These are phyloP conservation scores for Thalassoma bifasciatum DNA, from an alignment of 2,113 vertebrate genomes.

Conservation along the genomic window DNA sequence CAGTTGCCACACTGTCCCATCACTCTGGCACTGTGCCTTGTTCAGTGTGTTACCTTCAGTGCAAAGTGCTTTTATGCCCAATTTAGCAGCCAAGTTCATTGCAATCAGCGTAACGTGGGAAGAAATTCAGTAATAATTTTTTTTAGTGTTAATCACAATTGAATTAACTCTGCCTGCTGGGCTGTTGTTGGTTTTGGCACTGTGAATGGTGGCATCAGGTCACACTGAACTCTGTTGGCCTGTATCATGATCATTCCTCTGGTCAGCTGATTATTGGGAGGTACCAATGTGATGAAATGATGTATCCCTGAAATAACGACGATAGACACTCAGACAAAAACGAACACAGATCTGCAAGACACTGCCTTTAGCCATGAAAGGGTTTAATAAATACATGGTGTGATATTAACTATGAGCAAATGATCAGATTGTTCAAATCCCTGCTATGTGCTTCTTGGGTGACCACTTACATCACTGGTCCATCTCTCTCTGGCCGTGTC, in stretches of 20 bases:
- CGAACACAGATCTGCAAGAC: no score
- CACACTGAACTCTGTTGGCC: slow-evolving; percentile 19
- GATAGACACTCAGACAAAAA: no score
- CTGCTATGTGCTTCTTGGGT: no score
- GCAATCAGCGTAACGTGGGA: background rate
- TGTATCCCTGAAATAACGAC: no score
- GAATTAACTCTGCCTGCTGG: background rate
- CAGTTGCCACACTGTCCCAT: background rate
- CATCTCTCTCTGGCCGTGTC: no score
- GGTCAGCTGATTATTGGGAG: slow-evolving; percentile 20
- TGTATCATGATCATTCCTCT: slow-evolving; percentile 1
- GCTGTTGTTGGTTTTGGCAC: background rate
- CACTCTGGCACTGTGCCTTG: background rate
- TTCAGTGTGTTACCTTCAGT: background rate
- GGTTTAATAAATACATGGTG: no score
- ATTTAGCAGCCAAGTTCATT: background rate
- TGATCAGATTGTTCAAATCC: no score
- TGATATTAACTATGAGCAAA: no score
- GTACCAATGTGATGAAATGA: no score
- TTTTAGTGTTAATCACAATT: background rate
- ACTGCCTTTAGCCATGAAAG: no score
- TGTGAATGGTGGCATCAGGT: slow-evolving; percentile 13
- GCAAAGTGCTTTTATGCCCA: background rate
- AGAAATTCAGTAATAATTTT: background rate
- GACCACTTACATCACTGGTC: no score